These are phyloP conservation scores for Falco novaeseelandiae DNA, from an alignment of 2,797 vertebrate genomes.

Conservation along the genomic window DNA sequence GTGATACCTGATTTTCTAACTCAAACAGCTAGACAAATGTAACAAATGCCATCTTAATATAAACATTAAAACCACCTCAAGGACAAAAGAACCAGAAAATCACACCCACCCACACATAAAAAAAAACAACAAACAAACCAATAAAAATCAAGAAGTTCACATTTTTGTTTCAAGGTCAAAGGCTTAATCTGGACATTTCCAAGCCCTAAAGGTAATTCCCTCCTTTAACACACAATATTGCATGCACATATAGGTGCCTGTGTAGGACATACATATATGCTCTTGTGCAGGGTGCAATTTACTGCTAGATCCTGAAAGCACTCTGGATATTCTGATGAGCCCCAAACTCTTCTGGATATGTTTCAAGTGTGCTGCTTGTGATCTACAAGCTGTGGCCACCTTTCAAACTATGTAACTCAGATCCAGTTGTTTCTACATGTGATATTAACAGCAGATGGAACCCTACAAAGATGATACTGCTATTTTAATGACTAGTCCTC, in stretches of 20 bases:
- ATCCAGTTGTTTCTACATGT: background rate
- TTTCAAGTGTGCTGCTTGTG: background rate
- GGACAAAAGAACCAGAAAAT: background rate
- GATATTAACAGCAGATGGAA: background rate
- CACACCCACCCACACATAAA: rapidly evolving
- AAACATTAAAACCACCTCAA: background rate
- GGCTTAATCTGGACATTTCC: background rate
- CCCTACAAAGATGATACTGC: background rate
- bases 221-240: background rate
- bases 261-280: background rate
- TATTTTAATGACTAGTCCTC: background rate
- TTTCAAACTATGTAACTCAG: background rate
- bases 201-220: background rate
- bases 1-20: background rate
- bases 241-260: rapidly evolving
- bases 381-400: background rate
- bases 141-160: background rate
- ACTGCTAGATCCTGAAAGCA: background rate
- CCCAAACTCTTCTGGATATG: background rate
- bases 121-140: rapidly evolving
- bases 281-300: background rate
- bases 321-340: background rate
- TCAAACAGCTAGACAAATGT: background rate
- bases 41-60: background rate
- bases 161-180: background rate